Conservation (phyloP, 2,113 vertebrate species). For the Cromileptes altivelis region DNA sequence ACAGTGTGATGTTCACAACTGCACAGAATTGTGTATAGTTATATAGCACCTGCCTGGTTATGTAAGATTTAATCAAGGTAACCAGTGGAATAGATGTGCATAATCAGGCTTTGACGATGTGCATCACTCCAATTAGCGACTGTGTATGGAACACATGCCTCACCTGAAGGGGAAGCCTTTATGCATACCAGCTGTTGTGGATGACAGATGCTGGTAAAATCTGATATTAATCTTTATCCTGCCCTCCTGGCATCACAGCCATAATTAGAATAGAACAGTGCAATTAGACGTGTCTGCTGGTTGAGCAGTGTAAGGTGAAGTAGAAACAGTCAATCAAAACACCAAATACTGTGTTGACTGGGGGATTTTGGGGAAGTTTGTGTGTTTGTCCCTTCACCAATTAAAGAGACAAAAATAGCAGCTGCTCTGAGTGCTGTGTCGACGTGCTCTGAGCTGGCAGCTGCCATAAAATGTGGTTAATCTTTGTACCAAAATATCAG, state of each 20-base stretch:
- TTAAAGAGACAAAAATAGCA: not conserved
- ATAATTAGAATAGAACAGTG: not conserved
- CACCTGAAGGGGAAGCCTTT: not conserved
- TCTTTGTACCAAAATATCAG: not conserved
- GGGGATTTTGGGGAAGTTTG: not conserved
- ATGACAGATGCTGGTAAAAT: slow-evolving; percentile 12
- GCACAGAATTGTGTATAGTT: not conserved
- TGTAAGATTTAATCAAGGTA: slow-evolving; percentile 20
- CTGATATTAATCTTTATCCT: slow-evolving; percentile 1
- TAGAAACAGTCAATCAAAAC: not conserved
- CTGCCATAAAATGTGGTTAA: not conserved
- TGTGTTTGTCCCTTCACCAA: not conserved
- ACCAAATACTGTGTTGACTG: not conserved
- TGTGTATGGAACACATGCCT: slow-evolving; percentile 14
- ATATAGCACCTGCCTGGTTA: not conserved
- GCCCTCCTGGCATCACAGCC: not conserved
- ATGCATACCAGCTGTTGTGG: slow-evolving; percentile 7
- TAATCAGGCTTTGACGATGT: slow-evolving; percentile 29
- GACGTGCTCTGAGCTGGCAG: slow-evolving; percentile 1
- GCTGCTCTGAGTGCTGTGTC: not conserved
- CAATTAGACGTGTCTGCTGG: not conserved
- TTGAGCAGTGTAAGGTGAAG: not conserved
- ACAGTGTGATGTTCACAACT: not conserved
- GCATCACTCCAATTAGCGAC: not conserved
- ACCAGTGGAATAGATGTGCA: not conserved